A percentile compares a stretch with the other conserved stretches of the same genome.
Conservation (phyloP, 53 echinoderm and acorn worm species). For the Arbacia lixula region DNA sequence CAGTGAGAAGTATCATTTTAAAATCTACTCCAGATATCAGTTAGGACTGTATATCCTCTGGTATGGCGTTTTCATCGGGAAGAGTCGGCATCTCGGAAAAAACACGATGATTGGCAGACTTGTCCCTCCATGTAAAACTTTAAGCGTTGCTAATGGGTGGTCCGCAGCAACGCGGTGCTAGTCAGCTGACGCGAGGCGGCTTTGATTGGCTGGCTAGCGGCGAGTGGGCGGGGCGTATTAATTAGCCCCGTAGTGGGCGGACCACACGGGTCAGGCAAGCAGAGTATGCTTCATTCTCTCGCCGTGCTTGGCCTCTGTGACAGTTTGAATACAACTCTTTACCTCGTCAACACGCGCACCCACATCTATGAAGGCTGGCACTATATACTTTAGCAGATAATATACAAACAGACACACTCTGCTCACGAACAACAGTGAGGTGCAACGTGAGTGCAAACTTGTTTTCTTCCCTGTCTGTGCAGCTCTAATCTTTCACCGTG, state of each 20-base stretch:
- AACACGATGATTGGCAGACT: constrained; percentile 33
- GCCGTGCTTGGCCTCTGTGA: constrained; percentile 36
- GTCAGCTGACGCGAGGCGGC: constrained; percentile 35
- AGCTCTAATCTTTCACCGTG: constrained; percentile 34
- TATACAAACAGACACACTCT: constrained; percentile 51
- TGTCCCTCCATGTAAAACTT: constrained; percentile 3
- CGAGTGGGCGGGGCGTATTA: constrained; percentile 83
- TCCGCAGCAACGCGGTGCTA: constrained; percentile 64
- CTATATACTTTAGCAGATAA: constrained; percentile 52
- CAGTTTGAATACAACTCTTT: constrained; percentile 59
- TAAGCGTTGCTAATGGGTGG: constrained; percentile 74
- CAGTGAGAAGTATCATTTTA: background rate
- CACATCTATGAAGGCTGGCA: constrained; percentile 44
- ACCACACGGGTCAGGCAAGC: constrained; percentile 72
- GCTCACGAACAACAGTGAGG: constrained; percentile 17
- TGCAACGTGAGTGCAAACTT: constrained; percentile 33
- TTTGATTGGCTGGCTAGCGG: constrained; percentile 67
- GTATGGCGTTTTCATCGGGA: constrained; percentile 25
- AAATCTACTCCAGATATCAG: constrained; percentile 28
- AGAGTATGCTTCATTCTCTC: constrained; percentile 41
- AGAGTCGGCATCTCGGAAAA: background rate
- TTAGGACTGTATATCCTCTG: constrained; percentile 21
- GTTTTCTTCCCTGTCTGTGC: constrained; percentile 19
- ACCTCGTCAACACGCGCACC: constrained; percentile 42
- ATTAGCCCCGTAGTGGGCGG: constrained; percentile 76